phyloP scores from a whole-genome alignment of 2,113 vertebrate species.

The Gopherus flavomarginatus region DNA sequence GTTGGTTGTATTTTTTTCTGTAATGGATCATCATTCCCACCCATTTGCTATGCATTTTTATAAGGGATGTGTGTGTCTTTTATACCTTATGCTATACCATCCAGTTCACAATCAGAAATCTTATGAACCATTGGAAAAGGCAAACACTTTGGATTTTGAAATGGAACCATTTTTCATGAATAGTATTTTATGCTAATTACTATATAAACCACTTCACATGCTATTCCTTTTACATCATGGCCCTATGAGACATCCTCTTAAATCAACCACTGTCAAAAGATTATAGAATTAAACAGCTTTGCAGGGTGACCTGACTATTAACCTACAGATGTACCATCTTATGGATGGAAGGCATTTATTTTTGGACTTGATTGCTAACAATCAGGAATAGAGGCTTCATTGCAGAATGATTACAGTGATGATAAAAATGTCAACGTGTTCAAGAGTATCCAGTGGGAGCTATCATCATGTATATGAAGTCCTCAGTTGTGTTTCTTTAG shows the following conservation, averaged over 20 bases:
- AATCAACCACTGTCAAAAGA: not conserved
- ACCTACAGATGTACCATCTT: not conserved
- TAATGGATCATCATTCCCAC: not conserved
- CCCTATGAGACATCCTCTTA: not conserved
- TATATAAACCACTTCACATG: not conserved
- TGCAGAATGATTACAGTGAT: not conserved
- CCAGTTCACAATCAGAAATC: not conserved
- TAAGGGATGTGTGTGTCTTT: not conserved
- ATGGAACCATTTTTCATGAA: not conserved
- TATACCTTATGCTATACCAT: not conserved
- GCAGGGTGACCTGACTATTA: not conserved
- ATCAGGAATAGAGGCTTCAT: not conserved
- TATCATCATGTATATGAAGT: not conserved
- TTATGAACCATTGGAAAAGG: not conserved
- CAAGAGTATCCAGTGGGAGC: not conserved
- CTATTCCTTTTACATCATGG: not conserved
- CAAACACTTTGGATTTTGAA: not conserved
- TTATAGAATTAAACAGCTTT: slow-evolving; percentile 12
- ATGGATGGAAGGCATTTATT: not conserved
- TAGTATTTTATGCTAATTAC: not conserved
- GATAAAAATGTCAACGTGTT: not conserved
- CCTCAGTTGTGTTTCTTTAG: slow-evolving; percentile 29
- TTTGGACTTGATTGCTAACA: not conserved
- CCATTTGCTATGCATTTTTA: slow-evolving; percentile 5
- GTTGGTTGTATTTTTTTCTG: not conserved